Conservation (phyloP, 2,797 vertebrate species). For the Phataginus tetradactyla region DNA sequence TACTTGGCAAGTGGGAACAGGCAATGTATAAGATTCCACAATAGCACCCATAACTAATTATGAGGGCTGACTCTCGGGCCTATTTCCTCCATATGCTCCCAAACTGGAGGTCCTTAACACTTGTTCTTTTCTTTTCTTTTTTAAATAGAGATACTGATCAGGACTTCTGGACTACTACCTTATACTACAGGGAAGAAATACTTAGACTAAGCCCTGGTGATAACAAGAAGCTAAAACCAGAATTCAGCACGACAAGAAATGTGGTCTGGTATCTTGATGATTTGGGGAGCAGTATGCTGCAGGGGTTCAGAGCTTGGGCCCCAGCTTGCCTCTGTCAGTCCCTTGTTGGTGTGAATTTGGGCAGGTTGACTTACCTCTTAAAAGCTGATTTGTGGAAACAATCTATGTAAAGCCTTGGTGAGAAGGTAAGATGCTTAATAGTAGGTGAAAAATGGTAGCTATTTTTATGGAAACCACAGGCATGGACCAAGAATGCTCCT, state of each 20-base stretch:
- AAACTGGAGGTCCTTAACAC: neutral
- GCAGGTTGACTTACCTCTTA: neutral
- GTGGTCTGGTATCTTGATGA: neutral
- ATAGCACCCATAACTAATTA: neutral
- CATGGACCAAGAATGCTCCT: neutral
- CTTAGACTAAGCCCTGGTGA: neutral
- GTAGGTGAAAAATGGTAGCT: neutral
- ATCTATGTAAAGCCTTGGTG: neutral
- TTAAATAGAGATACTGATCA: neutral
- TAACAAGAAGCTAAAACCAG: neutral
- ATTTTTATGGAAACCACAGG: conserved; percentile 15
- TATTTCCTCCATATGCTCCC: neutral
- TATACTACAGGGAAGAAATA: neutral
- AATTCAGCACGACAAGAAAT: neutral
- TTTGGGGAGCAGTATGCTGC: neutral
- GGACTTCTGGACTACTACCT: neutral
- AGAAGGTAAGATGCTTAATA: neutral
- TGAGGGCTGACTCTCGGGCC: neutral
- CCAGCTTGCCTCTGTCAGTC: neutral
- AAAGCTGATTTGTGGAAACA: neutral
- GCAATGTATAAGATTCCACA: neutral
- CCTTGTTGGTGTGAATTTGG: neutral
- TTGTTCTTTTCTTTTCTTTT: neutral
- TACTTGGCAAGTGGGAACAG: neutral
- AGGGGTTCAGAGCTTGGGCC: neutral